A percentile compares a stretch with the other conserved stretches of the same genome.
phyloP scores from a whole-genome alignment of 1,140 invertebrate species.

The Cotesia glomerata region DNA sequence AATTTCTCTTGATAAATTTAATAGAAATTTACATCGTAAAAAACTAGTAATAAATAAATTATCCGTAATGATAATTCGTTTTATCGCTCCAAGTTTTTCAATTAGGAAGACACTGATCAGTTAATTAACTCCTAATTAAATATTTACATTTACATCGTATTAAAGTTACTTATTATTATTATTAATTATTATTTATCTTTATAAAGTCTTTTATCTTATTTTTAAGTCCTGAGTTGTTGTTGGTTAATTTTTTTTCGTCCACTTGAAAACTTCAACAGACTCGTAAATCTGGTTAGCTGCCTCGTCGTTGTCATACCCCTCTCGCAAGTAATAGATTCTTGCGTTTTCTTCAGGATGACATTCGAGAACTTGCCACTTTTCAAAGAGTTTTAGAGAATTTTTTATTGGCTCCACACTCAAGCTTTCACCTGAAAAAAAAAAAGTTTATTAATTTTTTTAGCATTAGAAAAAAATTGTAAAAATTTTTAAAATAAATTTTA shows the following conservation, averaged over 20 bases:
- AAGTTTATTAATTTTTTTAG: conserved; percentile 9
- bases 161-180: not conserved
- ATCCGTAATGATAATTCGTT: conserved; percentile 12
- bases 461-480: too few species aligned
- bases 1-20: not conserved
- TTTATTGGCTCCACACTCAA: conserved; percentile 80
- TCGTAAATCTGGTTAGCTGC: conserved; percentile 53
- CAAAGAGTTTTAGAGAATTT: conserved; percentile 79
- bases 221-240: conserved; percentile 14
- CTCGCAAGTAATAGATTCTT: conserved; percentile 66
- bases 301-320: conserved; percentile 60
- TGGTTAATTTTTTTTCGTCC: conserved; percentile 48
- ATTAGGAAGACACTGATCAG: not conserved
- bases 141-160: not conserved
- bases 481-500: too few species aligned
- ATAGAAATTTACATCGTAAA: not conserved
- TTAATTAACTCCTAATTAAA: not conserved
- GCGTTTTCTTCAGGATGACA: conserved; percentile 69
- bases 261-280: conserved; percentile 52
- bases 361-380: conserved; percentile 79
- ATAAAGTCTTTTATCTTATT: not conserved
- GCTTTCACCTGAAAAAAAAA: conserved; percentile 74
- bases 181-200: not conserved
- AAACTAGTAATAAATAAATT: not conserved
- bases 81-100: not conserved